Evolutionary conservation across 2,888 invertebrate genomes (phyloP).

Genomic region (Ryuthela nishihirai): DNA sequence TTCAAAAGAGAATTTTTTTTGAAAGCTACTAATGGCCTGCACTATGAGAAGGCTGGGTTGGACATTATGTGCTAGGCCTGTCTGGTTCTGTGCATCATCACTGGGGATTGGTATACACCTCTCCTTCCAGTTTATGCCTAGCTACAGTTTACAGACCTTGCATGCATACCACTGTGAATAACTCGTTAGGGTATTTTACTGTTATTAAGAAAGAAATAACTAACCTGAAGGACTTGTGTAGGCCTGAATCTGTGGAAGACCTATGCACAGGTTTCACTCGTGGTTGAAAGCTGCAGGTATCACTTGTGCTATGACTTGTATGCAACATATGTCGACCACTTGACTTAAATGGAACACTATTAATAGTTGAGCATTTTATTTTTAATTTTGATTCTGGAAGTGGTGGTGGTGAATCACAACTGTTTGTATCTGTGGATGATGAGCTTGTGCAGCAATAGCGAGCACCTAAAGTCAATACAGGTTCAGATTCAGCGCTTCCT

Average conservation of each 20-base stretch:
- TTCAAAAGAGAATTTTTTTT: too few relatives aligned
- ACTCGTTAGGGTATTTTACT: too few relatives aligned
- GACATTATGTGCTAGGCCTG: background rate
- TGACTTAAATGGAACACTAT: background rate
- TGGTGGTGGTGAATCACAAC: background rate
- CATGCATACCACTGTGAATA: background rate
- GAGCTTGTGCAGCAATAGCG: background rate
- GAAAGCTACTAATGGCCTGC: background rate
- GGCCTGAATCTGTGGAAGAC: background rate
- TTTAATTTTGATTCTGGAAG: background rate
- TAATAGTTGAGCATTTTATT: background rate
- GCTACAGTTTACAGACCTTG: too few relatives aligned
- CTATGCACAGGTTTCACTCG: background rate
- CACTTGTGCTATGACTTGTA: background rate
- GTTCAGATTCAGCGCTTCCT: background rate
- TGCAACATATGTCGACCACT: background rate
- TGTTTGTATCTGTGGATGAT: background rate
- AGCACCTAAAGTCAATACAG: background rate
- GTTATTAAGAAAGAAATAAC: background rate
- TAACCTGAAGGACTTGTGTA: background rate
- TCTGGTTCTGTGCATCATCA: too few relatives aligned
- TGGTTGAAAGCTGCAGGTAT: background rate
- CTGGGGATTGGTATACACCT: too few relatives aligned
- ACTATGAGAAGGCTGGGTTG: background rate
- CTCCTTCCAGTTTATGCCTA: too few relatives aligned